Conservation (phyloP, 2,113 vertebrate genomes). For the Myrmophylax atrothorax region DNA sequence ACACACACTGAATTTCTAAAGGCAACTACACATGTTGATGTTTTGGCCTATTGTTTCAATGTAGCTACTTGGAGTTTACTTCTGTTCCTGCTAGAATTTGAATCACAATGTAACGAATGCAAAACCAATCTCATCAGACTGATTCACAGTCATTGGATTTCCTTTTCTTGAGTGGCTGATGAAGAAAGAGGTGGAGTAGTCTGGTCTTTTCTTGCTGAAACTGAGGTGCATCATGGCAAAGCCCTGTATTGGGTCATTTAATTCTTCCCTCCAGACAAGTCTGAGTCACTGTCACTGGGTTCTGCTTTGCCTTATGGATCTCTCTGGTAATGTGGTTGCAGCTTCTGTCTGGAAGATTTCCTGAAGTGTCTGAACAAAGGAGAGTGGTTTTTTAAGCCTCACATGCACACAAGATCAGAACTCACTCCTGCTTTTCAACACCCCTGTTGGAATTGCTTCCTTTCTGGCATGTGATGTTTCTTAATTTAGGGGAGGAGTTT, state of each 20-base stretch:
- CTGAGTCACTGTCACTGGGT: slow-evolving; percentile 71
- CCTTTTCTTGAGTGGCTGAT: not conserved
- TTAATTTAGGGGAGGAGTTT: not conserved
- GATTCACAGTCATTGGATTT: not conserved
- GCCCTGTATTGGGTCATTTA: not conserved
- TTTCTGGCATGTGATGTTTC: not conserved
- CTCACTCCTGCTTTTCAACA: not conserved
- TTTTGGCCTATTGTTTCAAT: not conserved
- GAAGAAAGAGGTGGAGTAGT: not conserved
- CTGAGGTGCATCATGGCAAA: slow-evolving; percentile 65
- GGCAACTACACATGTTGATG: no score
- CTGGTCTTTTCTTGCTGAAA: slow-evolving; percentile 60
- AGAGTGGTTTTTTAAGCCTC: not conserved
- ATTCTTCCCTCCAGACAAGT: slow-evolving; percentile 64
- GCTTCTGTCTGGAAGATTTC: slow-evolving; percentile 78
- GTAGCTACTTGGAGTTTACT: not conserved
- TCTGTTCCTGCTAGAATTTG: not conserved
- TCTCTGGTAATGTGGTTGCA: slow-evolving; percentile 68
- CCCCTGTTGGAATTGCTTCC: not conserved
- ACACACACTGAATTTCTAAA: not conserved
- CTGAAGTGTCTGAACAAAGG: slow-evolving; percentile 66
- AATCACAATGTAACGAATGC: not conserved
- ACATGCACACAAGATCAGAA: not conserved
- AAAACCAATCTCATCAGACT: not conserved
- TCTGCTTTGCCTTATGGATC: slow-evolving; percentile 70